Evolutionary conservation across 2,888 invertebrate species (phyloP), one percentile per base, ranked within the genome.

Genomic region (Deroplatys truncata): DNA sequence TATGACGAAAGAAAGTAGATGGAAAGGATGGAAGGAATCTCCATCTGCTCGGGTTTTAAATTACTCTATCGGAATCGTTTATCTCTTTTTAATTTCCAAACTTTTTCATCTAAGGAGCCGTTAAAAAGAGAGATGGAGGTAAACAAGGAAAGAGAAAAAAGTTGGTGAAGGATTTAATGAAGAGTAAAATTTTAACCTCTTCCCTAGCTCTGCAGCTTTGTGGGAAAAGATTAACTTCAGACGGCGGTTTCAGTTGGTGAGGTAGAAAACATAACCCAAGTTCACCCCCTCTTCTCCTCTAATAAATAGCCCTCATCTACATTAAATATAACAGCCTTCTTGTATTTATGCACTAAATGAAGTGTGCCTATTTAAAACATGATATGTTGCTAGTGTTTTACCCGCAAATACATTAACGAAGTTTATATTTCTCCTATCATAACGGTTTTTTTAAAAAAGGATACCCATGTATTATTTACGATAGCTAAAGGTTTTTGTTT

Each of bases 41-140:
- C 85, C 89, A 89, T 88, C 88, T 89, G 89, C 35, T 49, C 28
- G 43, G 85, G 85, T 85, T 89, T 89, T 43, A 88, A 89, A 89
- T 85, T 72, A 88, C 89, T 88, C 88, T 85, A 89, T 89, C 89
- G 85, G 29, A 85, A 86, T 56, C 90, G 88, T 72, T 88, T 88
- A 90, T 90, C 90, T 90, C 88, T 84, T 88, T 90, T 88, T 88
- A 90, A 90, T 90, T 90, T 88, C 85, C 88, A 90, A 90, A 90
- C 90, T 90, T 90, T 86, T 90, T 28, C 88, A 84, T 88, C 88
- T 86, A 56, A 43, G 88, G 82, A 85, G 31, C 49, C 83, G 84
- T 88, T 90, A 86, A 85, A 85, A 90, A 89, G 84, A 20, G 31
- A 28, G n/a, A 28, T 29, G 56, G 56, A 28, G 43, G 43, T 29